Evolutionary conservation across 2,888 invertebrate species (phyloP), one percentile per base, ranked within the genome.

Genomic region (Teleogryllus oceanicus): DNA sequence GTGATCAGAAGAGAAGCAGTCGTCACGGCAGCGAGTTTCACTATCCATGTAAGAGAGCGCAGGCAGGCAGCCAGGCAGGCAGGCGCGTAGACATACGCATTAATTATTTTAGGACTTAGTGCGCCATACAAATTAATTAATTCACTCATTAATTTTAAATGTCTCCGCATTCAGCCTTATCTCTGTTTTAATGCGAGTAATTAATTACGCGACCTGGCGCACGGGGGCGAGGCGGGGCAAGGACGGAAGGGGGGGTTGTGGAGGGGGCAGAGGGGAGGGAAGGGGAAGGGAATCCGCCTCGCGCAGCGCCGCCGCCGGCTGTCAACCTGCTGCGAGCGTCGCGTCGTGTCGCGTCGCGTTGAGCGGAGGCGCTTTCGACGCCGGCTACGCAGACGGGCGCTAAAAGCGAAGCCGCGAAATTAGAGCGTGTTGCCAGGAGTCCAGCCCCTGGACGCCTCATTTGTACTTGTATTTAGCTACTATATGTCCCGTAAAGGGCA

Each of bases 91-190:
- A 62, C 62, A 62, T 16, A 62, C 62, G 62, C 13, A 62, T 62
- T 62, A 62, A 62, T 62, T 62, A 62, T 62, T 62, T 62, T 62
- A 62, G 62, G n/a, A 62, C 62, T 18, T n/a, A 62, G 62, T n/a
- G 62, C 13, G n/a, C 62, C 37, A 37, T 37, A 37, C 37, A 37
- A 37, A 62, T 62, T 62, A 62, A 62, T 62, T 62, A 62, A 62
- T n/a, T 62, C 62, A 18, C 62, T 62, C 62, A 62, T 62, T 62
- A 62, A 62, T 62, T 62, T 62, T 62, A 62, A 62, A 62, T 62
- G 62, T n/a, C 62, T n/a, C n/a, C n/a, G 62, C 62, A 62, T 62
- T 62, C n/a, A 62, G 62, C 62, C 16, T 62, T 62, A 62, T 62
- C 62, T 62, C 62, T 62, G 62, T 62, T 62, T 62, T 62, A 62